Base-by-base conservation (phyloP, 2,888 invertebrate species). In the Melieria picta region DNA sequence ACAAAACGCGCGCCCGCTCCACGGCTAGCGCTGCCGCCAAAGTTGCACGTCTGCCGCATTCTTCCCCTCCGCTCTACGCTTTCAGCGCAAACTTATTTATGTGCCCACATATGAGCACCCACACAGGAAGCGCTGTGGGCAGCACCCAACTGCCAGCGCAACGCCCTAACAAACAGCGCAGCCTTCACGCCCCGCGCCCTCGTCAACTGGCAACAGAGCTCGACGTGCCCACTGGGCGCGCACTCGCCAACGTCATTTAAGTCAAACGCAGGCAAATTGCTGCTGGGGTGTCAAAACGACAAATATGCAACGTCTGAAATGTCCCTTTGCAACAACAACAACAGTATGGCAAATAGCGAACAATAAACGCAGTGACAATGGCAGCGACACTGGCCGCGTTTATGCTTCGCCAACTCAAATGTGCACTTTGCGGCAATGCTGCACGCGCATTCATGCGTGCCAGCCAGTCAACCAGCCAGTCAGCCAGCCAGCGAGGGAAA, bases 251-350 rank as follows among this genome's bases (percentile, higher is more conserved):
- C 73, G 78, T 77, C 78, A 78, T 75, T 77, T 75, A 76, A 77
- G 77, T 78, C 78, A 78, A 77, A 77, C 76, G 72, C 76, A 78
- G 74, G 75, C 75, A 76, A 77, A 76, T 75, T 75, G 76, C 75
- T 74, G 72, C 56, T 70, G 72, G 76, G 72, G 76, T 75, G 77
- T 76, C 73, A 74, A 75, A 76, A 76, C 72, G 74, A 76, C 75
- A 76, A 77, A 76, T 74, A 72, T 71, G 73, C 71, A 43, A 65
- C 43, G 43, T 65, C 45, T 65, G 55, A 69, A 63, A 55, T 62
- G 45, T 50, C 62, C 46, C 48, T 52, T 13, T 43, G 62, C 11
- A 58, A 67, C 66, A 57, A 55, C 55, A 60, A 42, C 57, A 57
- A 69, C 61, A 62, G 16, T 45, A 11, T 16, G 11, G 42, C 30